A percentile compares a stretch with the other conserved stretches of the same genome.
These are phyloP conservation scores for Amazona guildingii DNA, from an alignment of 2,113 vertebrate genomes.

Conservation along the genomic window DNA sequence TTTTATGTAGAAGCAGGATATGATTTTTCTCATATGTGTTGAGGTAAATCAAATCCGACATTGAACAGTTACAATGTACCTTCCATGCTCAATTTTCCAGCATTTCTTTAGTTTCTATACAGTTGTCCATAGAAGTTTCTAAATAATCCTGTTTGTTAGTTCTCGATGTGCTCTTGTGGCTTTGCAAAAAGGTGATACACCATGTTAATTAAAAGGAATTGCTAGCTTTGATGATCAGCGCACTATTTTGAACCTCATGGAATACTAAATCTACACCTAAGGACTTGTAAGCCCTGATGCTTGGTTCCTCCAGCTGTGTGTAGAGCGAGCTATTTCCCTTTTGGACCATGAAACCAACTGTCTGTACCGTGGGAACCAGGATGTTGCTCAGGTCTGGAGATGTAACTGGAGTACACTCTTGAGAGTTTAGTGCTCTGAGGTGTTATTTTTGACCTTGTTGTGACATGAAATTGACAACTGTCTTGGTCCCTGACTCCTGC, in stretches of 20 bases:
- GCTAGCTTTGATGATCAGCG: background rate
- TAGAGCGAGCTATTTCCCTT: background rate
- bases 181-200: background rate
- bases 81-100: background rate
- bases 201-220: background rate
- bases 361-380: background rate
- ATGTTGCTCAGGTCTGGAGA: background rate
- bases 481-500: background rate
- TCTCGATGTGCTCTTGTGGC: background rate
- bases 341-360: background rate
- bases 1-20: background rate
- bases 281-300: background rate
- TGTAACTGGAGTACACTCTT: rapidly evolving
- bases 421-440: background rate
- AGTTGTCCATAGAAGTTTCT: background rate
- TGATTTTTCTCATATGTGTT: background rate
- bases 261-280: background rate
- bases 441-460: background rate
- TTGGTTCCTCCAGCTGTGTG: background rate
- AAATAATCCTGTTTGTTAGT: background rate
- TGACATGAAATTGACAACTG: background rate
- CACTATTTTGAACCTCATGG: background rate
- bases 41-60: background rate
- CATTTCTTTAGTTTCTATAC: background rate
- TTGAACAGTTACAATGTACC: background rate